Base-by-base conservation (phyloP, 1,140 invertebrate species). In the Drosophila mojavensis region DNA sequence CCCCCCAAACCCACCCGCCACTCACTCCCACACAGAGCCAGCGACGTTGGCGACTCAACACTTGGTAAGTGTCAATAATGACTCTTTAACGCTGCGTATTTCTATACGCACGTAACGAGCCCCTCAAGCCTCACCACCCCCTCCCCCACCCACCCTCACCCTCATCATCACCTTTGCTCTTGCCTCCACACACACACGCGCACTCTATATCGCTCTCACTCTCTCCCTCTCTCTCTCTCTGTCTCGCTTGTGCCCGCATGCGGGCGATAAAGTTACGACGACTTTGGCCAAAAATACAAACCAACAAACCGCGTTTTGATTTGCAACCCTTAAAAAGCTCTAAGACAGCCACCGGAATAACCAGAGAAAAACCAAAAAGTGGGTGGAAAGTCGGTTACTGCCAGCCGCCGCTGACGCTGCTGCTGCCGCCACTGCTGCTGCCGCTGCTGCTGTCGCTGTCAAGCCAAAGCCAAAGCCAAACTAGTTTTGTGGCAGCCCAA, bases 201-300 rank as follows among this genome's bases (percentile, higher is more conserved):
- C 61, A 54, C 33, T 53, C 53, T 54, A 39, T n/a, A 48, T 43
- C 56, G 15, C 36, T 48, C 68, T 17, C 15, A 47, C 48, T 53
- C 45, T 28, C 54, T 61, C 58, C 33, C 39, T 45, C 36, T 53
- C 45, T 28, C 54, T 65, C 53, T 39, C 39, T 45, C 36, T 13
- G 59, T 58, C 15, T 53, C 50, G 47, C 36, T 10, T 59, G 30
- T 45, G 43, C 66, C 26, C 58, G 17, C 58, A 51, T 75, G 58
- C 51, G 55, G 59, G 41, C 80, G 63, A 73, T 86, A 85, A 85
- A 86, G 82, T 85, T 79, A 85, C 82, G 82, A 86, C 70, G 82
- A 86, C 75, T 89, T 89, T 89, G 84, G 84, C 84, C 84, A 89
- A 82, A 89, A 89, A 89, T 89, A 89, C 84, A 89, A 89, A 89